Conservation (phyloP, 2,888 invertebrate species). For the Drosophila bunnanda region DNA sequence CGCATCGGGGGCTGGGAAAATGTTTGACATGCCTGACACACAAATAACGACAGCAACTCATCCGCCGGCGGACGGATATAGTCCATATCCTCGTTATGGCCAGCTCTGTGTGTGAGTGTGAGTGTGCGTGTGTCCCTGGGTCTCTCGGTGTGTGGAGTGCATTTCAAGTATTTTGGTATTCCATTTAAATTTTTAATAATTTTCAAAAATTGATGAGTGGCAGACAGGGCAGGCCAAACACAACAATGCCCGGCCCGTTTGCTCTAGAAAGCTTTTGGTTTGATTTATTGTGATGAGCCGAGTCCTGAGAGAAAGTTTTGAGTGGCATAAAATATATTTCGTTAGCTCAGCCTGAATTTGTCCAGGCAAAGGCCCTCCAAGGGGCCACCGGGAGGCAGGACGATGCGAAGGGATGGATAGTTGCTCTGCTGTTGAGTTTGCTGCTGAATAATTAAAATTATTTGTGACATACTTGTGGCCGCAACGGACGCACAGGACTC, state of each 20-base stretch:
- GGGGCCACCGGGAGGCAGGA: neutral
- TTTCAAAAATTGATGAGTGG: conserved; percentile 79
- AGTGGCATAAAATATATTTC: conserved; percentile 38
- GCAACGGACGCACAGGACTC: neutral
- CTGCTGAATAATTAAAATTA: conserved; percentile 63
- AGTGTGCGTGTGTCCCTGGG: conserved; percentile 7
- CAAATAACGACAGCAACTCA: conserved; percentile 62
- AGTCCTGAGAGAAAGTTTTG: conserved; percentile 34
- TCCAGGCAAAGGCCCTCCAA: conserved; percentile 2
- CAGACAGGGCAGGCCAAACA: conserved; percentile 43
- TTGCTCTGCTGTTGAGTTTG: conserved; percentile 35
- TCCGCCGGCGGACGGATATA: conserved; percentile 26
- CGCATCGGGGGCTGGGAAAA: conserved; percentile 57
- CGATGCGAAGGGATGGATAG: neutral
- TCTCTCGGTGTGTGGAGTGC: conserved; percentile 53
- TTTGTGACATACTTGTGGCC: conserved; percentile 51
- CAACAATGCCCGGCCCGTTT: conserved; percentile 10
- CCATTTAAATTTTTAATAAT: conserved; percentile 82
- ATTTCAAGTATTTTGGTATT: conserved; percentile 69
- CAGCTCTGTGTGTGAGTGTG: conserved; percentile 1
- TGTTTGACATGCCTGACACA: conserved; percentile 75
- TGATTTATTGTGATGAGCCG: conserved; percentile 64
- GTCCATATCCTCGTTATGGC: conserved; percentile 12
- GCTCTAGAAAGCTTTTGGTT: conserved; percentile 53
- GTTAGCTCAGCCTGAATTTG: conserved; percentile 13